Evolutionary conservation across 1,140 invertebrate genomes (phyloP).

Genomic region (Papilio polyxenes): DNA sequence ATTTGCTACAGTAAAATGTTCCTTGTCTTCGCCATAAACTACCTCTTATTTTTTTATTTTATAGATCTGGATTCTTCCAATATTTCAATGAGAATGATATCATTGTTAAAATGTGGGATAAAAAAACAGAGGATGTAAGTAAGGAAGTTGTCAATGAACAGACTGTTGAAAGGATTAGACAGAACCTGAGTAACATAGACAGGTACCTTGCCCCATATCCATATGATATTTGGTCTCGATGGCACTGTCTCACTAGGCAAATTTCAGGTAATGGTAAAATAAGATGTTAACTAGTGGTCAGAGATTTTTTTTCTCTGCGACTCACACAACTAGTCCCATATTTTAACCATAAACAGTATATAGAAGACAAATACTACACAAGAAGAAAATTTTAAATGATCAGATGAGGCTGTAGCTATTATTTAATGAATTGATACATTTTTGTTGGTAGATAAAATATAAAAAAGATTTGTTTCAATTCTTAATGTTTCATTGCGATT

Average conservation of each 20-base stretch:
- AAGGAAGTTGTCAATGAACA: slow-evolving; percentile 82
- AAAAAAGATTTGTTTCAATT: too few species aligned
- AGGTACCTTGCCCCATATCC: slow-evolving; percentile 94
- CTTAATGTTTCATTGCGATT: slow-evolving; percentile 26
- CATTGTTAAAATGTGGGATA: slow-evolving; percentile 93
- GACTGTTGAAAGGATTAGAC: slow-evolving; percentile 83
- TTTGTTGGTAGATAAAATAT: neutral
- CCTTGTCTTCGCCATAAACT: neutral
- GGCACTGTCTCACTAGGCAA: slow-evolving; percentile 90
- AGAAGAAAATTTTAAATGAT: neutral
- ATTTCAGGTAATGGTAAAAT: slow-evolving; percentile 81
- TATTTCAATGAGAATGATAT: slow-evolving; percentile 92
- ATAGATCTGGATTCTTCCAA: slow-evolving; percentile 94
- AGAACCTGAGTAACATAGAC: slow-evolving; percentile 90
- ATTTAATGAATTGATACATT: too few species aligned
- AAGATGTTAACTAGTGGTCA: neutral
- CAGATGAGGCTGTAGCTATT: neutral
- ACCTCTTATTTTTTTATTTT: slow-evolving; percentile 56
- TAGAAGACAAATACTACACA: neutral
- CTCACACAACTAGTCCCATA: neutral
- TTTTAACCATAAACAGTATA: neutral
- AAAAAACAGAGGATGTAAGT: slow-evolving; percentile 85
- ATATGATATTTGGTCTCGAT: slow-evolving; percentile 92
- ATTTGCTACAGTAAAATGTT: neutral
- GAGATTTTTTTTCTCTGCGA: neutral